Evolutionary conservation across 1,140 invertebrate species (phyloP), one percentile per base, ranked within the genome.

Genomic region (Cardiocondyla obscurior): DNA sequence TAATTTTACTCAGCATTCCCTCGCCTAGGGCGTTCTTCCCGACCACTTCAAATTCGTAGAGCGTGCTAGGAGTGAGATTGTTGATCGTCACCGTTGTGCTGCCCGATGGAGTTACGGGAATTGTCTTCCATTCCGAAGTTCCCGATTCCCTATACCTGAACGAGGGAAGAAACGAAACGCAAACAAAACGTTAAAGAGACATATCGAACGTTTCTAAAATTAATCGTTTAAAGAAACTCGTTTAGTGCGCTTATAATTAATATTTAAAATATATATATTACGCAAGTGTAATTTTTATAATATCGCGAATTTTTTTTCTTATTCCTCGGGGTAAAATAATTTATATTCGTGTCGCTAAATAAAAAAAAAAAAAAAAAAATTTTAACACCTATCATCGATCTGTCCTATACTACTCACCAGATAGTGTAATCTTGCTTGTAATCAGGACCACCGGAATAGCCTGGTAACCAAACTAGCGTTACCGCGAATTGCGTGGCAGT

Each of bases 21-120:
- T 99, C 98, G 57, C 98, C 98, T 39, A 99, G 95, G 3, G 97
- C 96, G 93, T 99, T 99, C 90, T 98, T 97, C 42, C 98, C 98
- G 85, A 99, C 96, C 57, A 99, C 98, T 95, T 99, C 98, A 94
- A 99, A 99, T 93, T 99, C 98, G 94, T 99, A 99, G 30, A 97
- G 96, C 6, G 98, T 98, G 67, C 97, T 97, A 3, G 98, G 98
- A 84, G 96, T 96, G 64, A 99, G 94, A 64, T 97, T 96, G 92
- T 98, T 98, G 91, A 99, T 97, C 77, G 98, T 98, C 70, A 99
- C 97, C 22, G 96, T 96, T 1, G 97, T 99, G 88, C 97, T 97
- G 76, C 98, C 97, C 55, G 97, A 96, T 16, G 98, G 98, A 53
- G 97, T 98, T n/a, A 99, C 98, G 25, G 97, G 97, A 85, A 99